Percentiles rank a stretch among this genome's conserved stretches.
Conservation (phyloP, 2,113 vertebrate species). For the Myotis davidii region DNA sequence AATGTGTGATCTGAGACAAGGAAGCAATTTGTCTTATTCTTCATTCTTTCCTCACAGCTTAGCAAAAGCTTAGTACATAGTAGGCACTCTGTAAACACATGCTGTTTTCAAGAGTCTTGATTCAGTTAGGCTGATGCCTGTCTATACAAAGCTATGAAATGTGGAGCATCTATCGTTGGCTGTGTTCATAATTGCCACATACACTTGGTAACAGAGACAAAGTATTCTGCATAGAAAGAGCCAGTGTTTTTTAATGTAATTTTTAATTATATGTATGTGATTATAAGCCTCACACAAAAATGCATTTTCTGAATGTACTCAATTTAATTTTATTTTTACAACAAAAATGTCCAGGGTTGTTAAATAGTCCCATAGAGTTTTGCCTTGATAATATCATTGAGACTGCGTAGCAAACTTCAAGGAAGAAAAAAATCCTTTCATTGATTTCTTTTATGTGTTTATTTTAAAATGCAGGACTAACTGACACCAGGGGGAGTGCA, state of each 20-base stretch:
- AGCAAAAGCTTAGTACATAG: background rate
- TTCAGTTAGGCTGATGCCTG: background rate
- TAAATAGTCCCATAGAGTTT: constrained; percentile 45
- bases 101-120: background rate
- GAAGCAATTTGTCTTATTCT: background rate
- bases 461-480: constrained; percentile 55
- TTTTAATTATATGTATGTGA: constrained; percentile 61
- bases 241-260: constrained; percentile 44
- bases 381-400: constrained; percentile 55
- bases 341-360: constrained; percentile 35
- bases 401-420: constrained; percentile 42
- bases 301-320: constrained; percentile 39
- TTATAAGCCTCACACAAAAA: constrained; percentile 52
- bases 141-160: background rate
- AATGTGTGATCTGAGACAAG: background rate
- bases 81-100: background rate
- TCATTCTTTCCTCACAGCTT: background rate
- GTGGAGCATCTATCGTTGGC: background rate
- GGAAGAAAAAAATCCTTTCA: constrained; percentile 35
- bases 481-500: constrained; percentile 48
- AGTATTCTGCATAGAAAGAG: background rate
- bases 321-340: constrained; percentile 61
- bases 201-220: constrained; percentile 4
- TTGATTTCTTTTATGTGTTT: constrained; percentile 60
- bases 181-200: constrained; percentile 20